These are phyloP conservation scores for Proctacanthus coquilletti DNA, from an alignment of 1,140 invertebrate species.

Conservation along the genomic window DNA sequence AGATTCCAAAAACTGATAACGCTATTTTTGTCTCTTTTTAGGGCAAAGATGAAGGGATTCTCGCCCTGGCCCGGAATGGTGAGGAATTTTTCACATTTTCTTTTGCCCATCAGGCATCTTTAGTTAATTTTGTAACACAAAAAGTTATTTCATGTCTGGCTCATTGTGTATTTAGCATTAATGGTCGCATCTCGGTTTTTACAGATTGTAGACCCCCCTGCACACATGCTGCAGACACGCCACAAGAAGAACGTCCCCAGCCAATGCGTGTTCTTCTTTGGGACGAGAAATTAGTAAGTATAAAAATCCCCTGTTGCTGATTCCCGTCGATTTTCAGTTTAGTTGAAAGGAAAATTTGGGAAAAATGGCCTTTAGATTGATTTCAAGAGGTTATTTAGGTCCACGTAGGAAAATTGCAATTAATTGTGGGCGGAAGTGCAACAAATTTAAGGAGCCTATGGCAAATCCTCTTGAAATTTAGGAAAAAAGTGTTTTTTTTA, in stretches of 20 bases:
- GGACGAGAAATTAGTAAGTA: slow-evolving; percentile 85
- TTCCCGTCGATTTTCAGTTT: neutral
- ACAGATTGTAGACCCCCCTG: slow-evolving; percentile 56
- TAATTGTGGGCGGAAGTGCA: too few species aligned
- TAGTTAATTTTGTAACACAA: neutral
- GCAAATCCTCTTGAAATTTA: too few species aligned
- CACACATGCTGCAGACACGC: slow-evolving; percentile 40
- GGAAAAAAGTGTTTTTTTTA: too few species aligned
- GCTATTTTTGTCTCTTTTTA: slow-evolving; percentile 46
- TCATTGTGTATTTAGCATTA: slow-evolving; percentile 12
- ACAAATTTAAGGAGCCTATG: too few species aligned
- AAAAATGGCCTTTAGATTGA: neutral
- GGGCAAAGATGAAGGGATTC: slow-evolving; percentile 93
- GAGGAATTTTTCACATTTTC: slow-evolving; percentile 32
- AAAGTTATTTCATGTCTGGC: slow-evolving; percentile 6
- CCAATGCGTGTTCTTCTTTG: slow-evolving; percentile 88
- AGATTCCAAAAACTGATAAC: too few species aligned
- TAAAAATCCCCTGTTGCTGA: neutral
- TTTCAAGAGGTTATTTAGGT: too few species aligned
- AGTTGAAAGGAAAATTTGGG: neutral
- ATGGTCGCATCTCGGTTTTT: slow-evolving; percentile 8
- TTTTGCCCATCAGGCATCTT: too few species aligned
- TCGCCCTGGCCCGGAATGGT: slow-evolving; percentile 86
- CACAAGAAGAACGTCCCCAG: slow-evolving; percentile 43
- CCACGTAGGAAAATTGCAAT: too few species aligned